phyloP scores from a whole-genome alignment of 2,888 invertebrate genomes.

The Caenorhabditis wallacei region DNA sequence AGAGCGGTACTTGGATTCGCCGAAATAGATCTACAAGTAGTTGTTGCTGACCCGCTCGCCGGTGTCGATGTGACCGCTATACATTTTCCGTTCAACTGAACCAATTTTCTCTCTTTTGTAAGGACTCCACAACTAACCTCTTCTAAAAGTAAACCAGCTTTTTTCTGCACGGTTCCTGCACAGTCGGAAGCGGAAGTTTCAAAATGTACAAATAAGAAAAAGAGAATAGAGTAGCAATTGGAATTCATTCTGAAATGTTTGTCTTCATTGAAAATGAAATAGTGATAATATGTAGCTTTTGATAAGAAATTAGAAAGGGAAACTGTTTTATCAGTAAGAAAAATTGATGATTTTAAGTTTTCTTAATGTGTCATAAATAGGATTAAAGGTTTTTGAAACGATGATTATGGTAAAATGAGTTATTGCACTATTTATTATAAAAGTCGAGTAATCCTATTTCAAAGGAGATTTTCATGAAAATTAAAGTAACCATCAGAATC shows the following conservation, averaged over 20 bases:
- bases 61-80: neutral
- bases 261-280: neutral
- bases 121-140: neutral
- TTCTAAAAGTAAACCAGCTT: neutral
- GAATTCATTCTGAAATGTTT: neutral
- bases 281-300: too few species aligned
- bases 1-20: neutral
- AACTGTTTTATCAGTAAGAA: too few species aligned
- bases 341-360: too few species aligned
- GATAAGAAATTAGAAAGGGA: neutral
- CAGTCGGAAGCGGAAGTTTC: too few species aligned
- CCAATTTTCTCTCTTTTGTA: neutral
- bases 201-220: too few species aligned
- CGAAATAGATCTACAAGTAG: slow-evolving; percentile 4
- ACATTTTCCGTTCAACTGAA: slow-evolving; percentile 49
- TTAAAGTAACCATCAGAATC: too few species aligned
- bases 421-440: too few species aligned
- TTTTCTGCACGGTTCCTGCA: too few species aligned
- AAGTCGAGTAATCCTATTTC: too few species aligned
- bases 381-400: slow-evolving; percentile 4
- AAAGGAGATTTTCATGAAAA: too few species aligned
- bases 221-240: neutral
- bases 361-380: slow-evolving; percentile 14
- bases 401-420: too few species aligned
- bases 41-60: neutral